Percentiles rank a stretch among this genome's conserved stretches.
Conservation (phyloP, 2,888 invertebrate genomes). For the Ganaspis brasiliensis region DNA sequence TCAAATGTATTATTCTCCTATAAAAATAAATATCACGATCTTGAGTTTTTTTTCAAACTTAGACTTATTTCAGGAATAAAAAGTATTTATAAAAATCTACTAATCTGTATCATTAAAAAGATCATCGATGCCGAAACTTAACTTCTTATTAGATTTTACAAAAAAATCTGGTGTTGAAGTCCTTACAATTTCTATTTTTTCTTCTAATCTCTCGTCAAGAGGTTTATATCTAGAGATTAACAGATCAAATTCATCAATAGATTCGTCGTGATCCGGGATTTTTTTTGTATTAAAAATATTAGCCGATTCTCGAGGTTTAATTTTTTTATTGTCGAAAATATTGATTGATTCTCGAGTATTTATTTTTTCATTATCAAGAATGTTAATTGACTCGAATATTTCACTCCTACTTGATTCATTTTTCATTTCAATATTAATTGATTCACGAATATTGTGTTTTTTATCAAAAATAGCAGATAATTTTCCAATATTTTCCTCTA, state of each 20-base stretch:
- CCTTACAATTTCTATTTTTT: background rate
- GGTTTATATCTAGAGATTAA: slow-evolving; percentile 71
- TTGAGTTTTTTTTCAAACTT: background rate
- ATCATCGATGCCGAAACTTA: slow-evolving; percentile 65
- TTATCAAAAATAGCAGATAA: background rate
- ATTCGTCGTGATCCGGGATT: background rate
- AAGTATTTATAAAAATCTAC: background rate
- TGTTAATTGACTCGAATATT: background rate
- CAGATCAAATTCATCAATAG: slow-evolving; percentile 68
- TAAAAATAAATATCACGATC: background rate
- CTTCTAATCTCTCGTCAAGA: slow-evolving; percentile 66
- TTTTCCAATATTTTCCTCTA: background rate
- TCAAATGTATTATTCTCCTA: background rate
- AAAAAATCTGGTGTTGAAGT: background rate
- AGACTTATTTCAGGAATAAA: too few relatives aligned
- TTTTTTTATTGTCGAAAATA: slow-evolving; percentile 25
- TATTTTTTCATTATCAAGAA: background rate
- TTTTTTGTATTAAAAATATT: slow-evolving; percentile 19
- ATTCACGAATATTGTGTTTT: background rate
- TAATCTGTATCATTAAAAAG: slow-evolving; percentile 62
- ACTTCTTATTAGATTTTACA: slow-evolving; percentile 43
- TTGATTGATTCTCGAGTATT: background rate
- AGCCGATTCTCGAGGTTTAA: background rate
- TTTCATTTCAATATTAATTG: slow-evolving; percentile 34
- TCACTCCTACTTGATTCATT: too few relatives aligned